These are phyloP conservation scores for Laupala kohalensis DNA, from an alignment of 1,140 invertebrate genomes.

Conservation along the genomic window DNA sequence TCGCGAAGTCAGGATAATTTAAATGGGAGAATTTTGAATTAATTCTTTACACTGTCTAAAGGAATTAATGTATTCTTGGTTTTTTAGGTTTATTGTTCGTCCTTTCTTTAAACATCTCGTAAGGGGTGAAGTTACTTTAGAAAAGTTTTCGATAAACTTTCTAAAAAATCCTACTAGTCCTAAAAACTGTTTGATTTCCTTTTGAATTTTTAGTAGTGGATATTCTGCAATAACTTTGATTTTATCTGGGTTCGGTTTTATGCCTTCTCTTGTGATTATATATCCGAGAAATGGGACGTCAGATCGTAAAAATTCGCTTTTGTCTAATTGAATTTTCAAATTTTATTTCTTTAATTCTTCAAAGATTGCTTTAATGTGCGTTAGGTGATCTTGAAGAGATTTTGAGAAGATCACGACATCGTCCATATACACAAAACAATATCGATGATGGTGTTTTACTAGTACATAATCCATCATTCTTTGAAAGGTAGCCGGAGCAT, in stretches of 20 bases:
- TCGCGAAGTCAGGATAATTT: conserved; percentile 17
- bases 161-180: conserved; percentile 26
- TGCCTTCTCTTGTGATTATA: conserved; percentile 18
- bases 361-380: too few species aligned
- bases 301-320: conserved; percentile 22
- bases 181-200: conserved; percentile 25
- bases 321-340: too few species aligned
- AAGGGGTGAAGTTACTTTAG: conserved; percentile 22
- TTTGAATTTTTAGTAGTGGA: conserved; percentile 20
- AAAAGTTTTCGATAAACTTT: conserved; percentile 24
- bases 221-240: conserved; percentile 23
- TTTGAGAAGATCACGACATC: too few species aligned
- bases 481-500: too few species aligned
- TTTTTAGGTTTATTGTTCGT: conserved; percentile 16
- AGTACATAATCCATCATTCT: too few species aligned
- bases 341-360: too few species aligned
- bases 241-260: conserved; percentile 25
- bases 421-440: too few species aligned
- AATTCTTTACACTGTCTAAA: conserved; percentile 15
- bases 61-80: conserved; percentile 7
- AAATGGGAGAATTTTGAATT: conserved; percentile 11
- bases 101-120: conserved; percentile 22
- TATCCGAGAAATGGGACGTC: conserved; percentile 25
- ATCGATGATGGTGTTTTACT: too few species aligned
- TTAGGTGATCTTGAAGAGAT: too few species aligned